Percentiles rank a stretch among this genome's conserved stretches.
phyloP scores from a whole-genome alignment of 2,113 vertebrate genomes.

The Nibea albiflora region DNA sequence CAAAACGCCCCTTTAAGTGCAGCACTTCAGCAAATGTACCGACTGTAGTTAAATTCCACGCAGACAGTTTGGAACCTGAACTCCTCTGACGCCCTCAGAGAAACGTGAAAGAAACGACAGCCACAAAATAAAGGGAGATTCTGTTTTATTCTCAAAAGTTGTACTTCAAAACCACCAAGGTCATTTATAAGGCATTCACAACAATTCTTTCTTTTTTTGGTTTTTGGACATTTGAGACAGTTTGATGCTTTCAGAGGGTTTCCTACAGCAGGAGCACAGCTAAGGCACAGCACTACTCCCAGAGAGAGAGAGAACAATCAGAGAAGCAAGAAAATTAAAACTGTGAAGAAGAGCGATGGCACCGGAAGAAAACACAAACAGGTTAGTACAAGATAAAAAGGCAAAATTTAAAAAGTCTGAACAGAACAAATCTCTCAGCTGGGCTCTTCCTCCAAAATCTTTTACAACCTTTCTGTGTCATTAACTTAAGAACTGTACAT shows the following conservation, averaged over 20 bases:
- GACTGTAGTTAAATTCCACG: background rate
- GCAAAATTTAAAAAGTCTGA: background rate
- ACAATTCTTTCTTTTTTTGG: conserved; percentile 18
- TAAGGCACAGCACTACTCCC: conserved; percentile 69
- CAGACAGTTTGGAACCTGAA: no score
- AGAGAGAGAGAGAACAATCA: conserved; percentile 6
- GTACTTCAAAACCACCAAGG: conserved; percentile 44
- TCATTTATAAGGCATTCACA: conserved; percentile 59
- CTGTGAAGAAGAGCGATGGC: background rate
- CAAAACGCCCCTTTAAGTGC: no score
- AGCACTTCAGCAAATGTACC: background rate
- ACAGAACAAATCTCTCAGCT: background rate
- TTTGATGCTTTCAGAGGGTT: conserved; percentile 44
- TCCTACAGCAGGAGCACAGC: conserved; percentile 54
- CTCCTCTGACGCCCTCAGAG: background rate
- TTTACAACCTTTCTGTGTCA: background rate
- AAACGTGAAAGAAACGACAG: background rate
- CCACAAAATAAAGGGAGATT: conserved; percentile 23
- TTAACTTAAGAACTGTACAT: conserved; percentile 41
- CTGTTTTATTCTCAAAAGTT: conserved; percentile 58
- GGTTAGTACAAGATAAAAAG: background rate
- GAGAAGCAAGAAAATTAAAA: background rate
- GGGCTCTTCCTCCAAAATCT: conserved; percentile 13
- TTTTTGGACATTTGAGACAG: conserved; percentile 37
- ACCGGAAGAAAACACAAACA: background rate